Percentiles rank a stretch among this genome's conserved stretches.
These are phyloP conservation scores for Lobophora halterata DNA, from an alignment of 2,888 invertebrate genomes.

Conservation along the genomic window DNA sequence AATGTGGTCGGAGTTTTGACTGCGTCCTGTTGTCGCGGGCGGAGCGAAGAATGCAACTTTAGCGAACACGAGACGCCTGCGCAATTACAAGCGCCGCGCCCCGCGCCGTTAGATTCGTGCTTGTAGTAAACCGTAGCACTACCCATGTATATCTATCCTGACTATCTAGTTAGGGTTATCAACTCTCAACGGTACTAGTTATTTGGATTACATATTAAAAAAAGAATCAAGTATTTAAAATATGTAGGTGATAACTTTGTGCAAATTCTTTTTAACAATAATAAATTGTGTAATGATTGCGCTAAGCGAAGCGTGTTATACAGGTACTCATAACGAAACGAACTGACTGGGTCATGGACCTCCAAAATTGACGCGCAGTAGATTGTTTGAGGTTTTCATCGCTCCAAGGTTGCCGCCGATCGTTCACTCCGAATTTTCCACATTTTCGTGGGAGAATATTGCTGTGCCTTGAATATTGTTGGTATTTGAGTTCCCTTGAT, in stretches of 20 bases:
- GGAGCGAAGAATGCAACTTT: conserved; percentile 44
- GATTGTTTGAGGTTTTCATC: conserved; percentile 42
- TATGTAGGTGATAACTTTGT: too few species aligned
- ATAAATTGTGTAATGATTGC: conserved; percentile 29
- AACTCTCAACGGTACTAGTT: too few species aligned
- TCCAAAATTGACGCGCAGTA: conserved; percentile 47
- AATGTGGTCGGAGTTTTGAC: conserved; percentile 54
- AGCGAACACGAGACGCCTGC: conserved; percentile 40
- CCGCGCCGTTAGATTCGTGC: too few species aligned
- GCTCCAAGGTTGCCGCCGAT: conserved; percentile 40
- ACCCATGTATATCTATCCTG: too few species aligned
- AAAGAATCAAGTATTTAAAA: too few species aligned
- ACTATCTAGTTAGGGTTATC: too few species aligned
- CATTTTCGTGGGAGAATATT: conserved; percentile 24
- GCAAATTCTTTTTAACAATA: too few species aligned
- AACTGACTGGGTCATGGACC: conserved; percentile 49
- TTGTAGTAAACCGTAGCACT: too few species aligned
- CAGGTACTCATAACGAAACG: conserved; percentile 33
- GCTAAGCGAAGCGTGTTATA: conserved; percentile 31
- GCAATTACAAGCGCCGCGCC: conserved; percentile 31
- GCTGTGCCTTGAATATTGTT: too few species aligned
- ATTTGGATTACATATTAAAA: too few species aligned
- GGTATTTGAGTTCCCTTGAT: too few species aligned
- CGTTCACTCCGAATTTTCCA: conserved; percentile 21
- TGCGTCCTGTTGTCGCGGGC: conserved; percentile 46